Percentiles rank a stretch among this genome's conserved stretches.
phyloP scores from a whole-genome alignment of 2,888 invertebrate genomes.

The Busseola fusca region DNA sequence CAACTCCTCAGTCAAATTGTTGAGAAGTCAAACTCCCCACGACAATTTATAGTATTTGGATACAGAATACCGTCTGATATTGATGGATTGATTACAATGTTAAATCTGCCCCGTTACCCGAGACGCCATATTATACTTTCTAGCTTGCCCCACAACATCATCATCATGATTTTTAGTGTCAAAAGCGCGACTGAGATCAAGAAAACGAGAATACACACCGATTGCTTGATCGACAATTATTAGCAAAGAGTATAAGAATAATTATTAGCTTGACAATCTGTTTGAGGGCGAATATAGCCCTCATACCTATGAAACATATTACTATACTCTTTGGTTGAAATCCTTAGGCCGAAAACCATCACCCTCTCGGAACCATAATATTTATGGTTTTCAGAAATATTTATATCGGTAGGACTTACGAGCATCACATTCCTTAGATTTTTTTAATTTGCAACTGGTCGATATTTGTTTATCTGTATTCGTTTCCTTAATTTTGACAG shows the following conservation, averaged over 20 bases:
- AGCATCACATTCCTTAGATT: conserved; percentile 24
- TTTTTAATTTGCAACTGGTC: conserved; percentile 62
- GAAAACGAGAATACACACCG: not conserved
- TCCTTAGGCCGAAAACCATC: not conserved
- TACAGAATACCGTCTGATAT: not conserved
- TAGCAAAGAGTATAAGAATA: too few species aligned
- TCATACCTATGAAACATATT: too few species aligned
- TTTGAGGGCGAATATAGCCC: not conserved
- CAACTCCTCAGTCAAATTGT: not conserved
- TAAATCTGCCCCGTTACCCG: conserved; percentile 2
- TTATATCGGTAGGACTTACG: conserved; percentile 4
- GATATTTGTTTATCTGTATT: conserved; percentile 57
- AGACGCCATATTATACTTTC: not conserved
- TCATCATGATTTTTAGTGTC: not conserved
- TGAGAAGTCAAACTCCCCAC: not conserved
- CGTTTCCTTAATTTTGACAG: conserved; percentile 76
- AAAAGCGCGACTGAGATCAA: too few species aligned
- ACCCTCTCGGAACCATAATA: not conserved
- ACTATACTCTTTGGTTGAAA: too few species aligned
- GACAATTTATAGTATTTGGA: not conserved
- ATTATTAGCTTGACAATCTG: not conserved
- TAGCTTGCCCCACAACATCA: not conserved
- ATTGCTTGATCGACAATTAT: not conserved
- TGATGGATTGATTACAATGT: not conserved
- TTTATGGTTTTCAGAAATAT: not conserved